These are phyloP conservation scores for Premnoplex brunnescens DNA, from an alignment of 2,797 vertebrate species.

Conservation along the genomic window DNA sequence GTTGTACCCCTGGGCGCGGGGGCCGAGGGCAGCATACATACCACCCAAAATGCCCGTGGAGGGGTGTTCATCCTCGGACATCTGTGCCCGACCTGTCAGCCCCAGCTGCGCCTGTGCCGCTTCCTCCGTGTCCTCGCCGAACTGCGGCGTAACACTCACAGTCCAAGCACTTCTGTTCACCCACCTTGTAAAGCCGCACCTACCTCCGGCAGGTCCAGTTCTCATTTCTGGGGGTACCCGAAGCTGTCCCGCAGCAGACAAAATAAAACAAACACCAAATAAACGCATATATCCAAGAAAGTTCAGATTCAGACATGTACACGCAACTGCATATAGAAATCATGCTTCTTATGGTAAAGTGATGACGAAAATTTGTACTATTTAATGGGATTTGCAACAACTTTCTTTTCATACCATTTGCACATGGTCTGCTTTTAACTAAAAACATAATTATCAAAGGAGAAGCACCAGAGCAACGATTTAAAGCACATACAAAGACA, in stretches of 20 bases:
- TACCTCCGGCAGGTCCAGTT: background rate
- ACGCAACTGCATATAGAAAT: background rate
- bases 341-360: background rate
- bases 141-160: no score
- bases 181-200: background rate
- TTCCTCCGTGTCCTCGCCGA: background rate
- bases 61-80: background rate
- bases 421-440: background rate
- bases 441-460: background rate
- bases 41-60: accelerated
- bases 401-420: background rate
- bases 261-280: background rate
- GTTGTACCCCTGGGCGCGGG: background rate
- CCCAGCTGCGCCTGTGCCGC: background rate
- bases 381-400: background rate
- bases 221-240: background rate
- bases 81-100: background rate
- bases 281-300: background rate
- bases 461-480: background rate
- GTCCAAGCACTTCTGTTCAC: no score
- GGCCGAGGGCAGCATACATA: accelerated
- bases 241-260: background rate
- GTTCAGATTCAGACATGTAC: background rate
- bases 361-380: background rate
- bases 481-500: background rate